Base-by-base conservation (phyloP, 2,888 invertebrate species). In the Thumatha senex region DNA sequence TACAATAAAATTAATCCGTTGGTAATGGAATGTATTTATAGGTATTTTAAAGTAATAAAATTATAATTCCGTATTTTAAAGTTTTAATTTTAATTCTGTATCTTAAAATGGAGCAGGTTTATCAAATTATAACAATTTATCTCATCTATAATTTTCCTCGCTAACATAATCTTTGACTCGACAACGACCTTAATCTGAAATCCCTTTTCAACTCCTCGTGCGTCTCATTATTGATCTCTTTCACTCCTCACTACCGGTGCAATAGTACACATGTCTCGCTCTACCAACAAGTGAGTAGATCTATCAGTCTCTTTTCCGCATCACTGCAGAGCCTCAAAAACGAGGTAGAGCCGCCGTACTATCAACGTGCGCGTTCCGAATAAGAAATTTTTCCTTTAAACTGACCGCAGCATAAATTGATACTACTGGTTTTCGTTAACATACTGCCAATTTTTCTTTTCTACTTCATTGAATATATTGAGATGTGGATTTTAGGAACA, bases 151-250 rank as follows among this genome's bases (percentile, higher is more conserved):
- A 76, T 72, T 78, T 84, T 83, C 70, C 82, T 75, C 75, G 70
- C 63, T 65, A 66, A 71, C 67, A 63, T 86, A 78, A 74, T 90
- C 90, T 89, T 82, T 89, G 90, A 72, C 82, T 81, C 86, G 82
- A 87, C 86, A 88, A 89, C 90, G 90, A 89, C 90, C 90, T 91
- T 91, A 91, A 91, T 91, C 90, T 91, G 90, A 90, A 91, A 91
- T 91, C 90, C 89, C 90, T 91, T 91, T 91, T 89, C 90, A 89
- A 91, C 90, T 90, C 90, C 84, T 89, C 89, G 89, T 86, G 86
- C 84, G 84, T 88, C 90, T 90, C 90, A 90, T 90, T 91, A 91
- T 91, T 89, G 90, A 91, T 91, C 90, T 91, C 90, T 91, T 91
- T 91, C 90, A 89, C 90, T 91, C 90, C 89, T 91, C 87, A 88